These are phyloP conservation scores for Montipora efflorescens DNA, from an alignment of 64 coral and sea anemone genomes.

Conservation along the genomic window DNA sequence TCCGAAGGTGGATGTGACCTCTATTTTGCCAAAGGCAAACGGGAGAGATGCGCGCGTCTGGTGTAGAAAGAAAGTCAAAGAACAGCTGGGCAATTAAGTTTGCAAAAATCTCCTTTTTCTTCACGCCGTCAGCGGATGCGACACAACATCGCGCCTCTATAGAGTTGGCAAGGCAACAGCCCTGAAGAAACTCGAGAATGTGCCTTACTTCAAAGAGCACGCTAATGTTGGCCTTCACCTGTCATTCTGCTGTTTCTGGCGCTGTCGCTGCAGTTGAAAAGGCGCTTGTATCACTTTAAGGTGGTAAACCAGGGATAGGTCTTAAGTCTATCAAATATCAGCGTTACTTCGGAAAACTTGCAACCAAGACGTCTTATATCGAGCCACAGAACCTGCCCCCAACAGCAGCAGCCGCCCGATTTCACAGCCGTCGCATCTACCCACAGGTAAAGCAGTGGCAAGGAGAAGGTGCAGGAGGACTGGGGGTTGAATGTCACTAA, in stretches of 20 bases:
- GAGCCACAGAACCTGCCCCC: not conserved
- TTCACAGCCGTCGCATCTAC: constrained; percentile 17
- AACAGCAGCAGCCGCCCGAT: not conserved
- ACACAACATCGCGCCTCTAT: not conserved
- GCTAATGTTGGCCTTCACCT: constrained; percentile 12
- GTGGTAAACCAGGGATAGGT: not conserved
- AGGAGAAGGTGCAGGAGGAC: not conserved
- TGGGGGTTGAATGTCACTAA: not conserved
- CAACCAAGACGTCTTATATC: not conserved
- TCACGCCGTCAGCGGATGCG: no score
- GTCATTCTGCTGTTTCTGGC: constrained; percentile 11
- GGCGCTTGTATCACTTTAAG: not conserved
- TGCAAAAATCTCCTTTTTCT: constrained; percentile 29
- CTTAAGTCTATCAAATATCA: no score
- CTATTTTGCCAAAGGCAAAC: not conserved
- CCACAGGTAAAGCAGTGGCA: not conserved
- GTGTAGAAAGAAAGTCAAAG: not conserved
- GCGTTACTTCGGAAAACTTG: constrained; percentile 8
- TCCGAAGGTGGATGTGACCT: not conserved
- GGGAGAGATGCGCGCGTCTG: not conserved
- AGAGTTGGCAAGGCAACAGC: not conserved
- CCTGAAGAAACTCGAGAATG: not conserved
- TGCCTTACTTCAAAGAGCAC: not conserved
- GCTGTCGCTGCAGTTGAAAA: constrained; percentile 39
- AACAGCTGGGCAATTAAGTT: constrained; percentile 26